Conservation (phyloP, 2,113 vertebrate genomes). For the Dicaeum eximium region DNA sequence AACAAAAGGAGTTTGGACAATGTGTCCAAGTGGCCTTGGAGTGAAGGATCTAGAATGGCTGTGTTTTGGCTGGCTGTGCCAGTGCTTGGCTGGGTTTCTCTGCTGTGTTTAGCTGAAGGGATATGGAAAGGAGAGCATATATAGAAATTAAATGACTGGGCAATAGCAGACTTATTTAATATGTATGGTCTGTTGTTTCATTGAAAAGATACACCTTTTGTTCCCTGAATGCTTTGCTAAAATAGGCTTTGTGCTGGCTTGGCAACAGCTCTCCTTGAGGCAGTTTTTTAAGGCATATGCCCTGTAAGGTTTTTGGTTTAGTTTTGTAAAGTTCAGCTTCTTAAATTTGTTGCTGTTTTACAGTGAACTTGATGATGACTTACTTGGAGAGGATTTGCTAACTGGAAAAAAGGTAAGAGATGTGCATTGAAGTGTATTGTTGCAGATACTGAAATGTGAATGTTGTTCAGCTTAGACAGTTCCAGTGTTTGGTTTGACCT, state of each 20-base stretch:
- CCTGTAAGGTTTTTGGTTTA: neutral
- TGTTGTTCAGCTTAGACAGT: neutral
- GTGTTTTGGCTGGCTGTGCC: neutral
- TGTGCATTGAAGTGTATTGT: neutral
- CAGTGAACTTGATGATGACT: constrained; percentile 94
- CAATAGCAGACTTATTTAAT: neutral
- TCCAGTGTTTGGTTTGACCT: neutral
- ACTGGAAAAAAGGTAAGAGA: constrained; percentile 90
- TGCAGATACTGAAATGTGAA: neutral
- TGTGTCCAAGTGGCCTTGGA: neutral
- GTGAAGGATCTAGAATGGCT: neutral
- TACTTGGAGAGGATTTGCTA: constrained; percentile 91
- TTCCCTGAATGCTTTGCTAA: neutral
- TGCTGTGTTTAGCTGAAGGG: neutral
- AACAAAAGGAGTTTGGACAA: neutral
- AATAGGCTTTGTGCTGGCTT: neutral
- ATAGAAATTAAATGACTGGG: neutral
- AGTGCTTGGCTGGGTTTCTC: neutral
- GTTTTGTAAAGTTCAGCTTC: neutral
- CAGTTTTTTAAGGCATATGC: neutral
- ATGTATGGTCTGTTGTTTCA: neutral
- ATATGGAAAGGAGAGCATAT: neutral
- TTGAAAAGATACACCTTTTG: neutral
- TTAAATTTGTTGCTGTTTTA: constrained; percentile 17
- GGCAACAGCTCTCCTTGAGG: fast-evolving